Evolutionary conservation across 2,888 invertebrate genomes (phyloP).

Genomic region (Leptopilina myrica): DNA sequence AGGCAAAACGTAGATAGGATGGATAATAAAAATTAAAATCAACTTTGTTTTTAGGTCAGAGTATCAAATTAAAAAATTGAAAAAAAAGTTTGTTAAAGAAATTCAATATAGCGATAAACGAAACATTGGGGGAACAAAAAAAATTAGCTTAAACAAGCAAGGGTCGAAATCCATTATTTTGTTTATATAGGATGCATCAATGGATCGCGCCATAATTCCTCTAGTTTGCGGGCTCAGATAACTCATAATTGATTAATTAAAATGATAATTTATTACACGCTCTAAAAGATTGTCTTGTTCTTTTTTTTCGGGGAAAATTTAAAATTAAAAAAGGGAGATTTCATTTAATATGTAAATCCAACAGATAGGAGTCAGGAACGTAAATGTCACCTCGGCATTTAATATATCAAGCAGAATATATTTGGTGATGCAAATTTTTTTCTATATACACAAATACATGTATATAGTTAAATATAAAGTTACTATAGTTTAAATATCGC

Average conservation of each 20-base stretch:
- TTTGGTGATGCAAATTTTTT: slow-evolving; percentile 27
- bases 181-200: slow-evolving; percentile 9
- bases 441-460: no score
- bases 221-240: slow-evolving; percentile 4
- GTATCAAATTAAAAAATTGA: background rate
- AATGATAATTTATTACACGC: slow-evolving; percentile 34
- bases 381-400: slow-evolving; percentile 28
- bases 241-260: slow-evolving; percentile 39
- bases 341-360: slow-evolving; percentile 22
- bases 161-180: background rate
- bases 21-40: background rate
- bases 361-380: background rate
- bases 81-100: background rate
- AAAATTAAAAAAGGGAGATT: slow-evolving; percentile 10
- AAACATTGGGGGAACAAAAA: background rate
- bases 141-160: slow-evolving; percentile 27
- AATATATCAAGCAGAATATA: slow-evolving; percentile 24
- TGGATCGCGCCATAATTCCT: background rate
- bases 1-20: no score
- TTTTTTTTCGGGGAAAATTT: background rate
- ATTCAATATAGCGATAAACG: background rate
- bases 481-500: slow-evolving; percentile 5
- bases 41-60: background rate
- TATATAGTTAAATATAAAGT: background rate
- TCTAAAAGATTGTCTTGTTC: background rate